phyloP scores from a whole-genome alignment of 92 coral and sea anemone species.

The Zoanthus gigantus region DNA sequence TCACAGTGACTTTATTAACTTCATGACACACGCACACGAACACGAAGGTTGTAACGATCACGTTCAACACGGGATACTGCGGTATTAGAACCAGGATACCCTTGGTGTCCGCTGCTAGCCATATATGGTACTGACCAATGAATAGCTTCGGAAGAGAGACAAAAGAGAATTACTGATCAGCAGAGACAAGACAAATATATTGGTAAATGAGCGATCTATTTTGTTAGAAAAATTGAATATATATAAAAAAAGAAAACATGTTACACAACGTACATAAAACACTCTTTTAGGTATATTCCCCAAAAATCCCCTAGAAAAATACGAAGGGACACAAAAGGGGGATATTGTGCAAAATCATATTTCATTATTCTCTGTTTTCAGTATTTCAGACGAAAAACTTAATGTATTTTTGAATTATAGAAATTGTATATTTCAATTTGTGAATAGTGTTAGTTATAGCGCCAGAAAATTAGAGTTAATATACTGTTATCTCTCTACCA shows the following conservation, averaged over 20 bases:
- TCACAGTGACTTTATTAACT: slow-evolving; percentile 82
- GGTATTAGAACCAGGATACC: slow-evolving; percentile 95
- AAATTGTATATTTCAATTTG: neutral
- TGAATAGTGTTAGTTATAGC: neutral
- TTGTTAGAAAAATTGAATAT: neutral
- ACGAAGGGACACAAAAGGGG: too few relatives aligned
- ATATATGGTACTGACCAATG: slow-evolving; percentile 96
- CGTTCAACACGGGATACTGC: slow-evolving; percentile 83
- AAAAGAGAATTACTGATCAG: neutral
- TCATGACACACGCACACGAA: slow-evolving; percentile 96
- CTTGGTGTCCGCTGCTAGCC: slow-evolving; percentile 95
- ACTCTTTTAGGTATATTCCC: neutral
- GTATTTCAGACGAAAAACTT: too few relatives aligned
- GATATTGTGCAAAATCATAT: too few relatives aligned
- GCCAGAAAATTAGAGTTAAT: neutral
- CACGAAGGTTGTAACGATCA: slow-evolving; percentile 83
- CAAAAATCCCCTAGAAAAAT: too few relatives aligned
- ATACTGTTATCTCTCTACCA: neutral
- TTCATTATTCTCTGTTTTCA: too few relatives aligned
- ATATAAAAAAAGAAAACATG: neutral
- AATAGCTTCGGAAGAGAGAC: slow-evolving; percentile 66
- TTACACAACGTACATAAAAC: neutral
- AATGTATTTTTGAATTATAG: neutral
- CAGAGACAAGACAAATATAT: neutral
- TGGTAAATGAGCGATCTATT: neutral